Base-by-base conservation (phyloP, 2,888 invertebrate species). In the Arenicola marina region DNA sequence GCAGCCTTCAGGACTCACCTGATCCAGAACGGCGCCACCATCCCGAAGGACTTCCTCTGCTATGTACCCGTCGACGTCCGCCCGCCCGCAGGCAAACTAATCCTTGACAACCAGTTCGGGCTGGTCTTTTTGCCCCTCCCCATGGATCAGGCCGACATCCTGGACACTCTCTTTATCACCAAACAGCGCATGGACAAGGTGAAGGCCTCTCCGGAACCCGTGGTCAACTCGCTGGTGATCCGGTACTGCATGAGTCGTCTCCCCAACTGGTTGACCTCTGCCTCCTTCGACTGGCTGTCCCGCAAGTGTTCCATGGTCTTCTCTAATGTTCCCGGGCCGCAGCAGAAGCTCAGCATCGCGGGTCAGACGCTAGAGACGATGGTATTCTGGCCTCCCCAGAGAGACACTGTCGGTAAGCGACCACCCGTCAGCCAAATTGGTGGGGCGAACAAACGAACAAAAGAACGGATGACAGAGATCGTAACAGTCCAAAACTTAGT, bases 351-450 rank as follows among this genome's bases (percentile, higher is more conserved):
- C 24, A 62, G 24, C 21, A 51, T 70, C 1, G 48, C 21, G n/a
- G 66, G 67, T 1, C 32, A 64, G 26, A 21, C 21, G 7, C 28
- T 70, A 11, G 55, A 61, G 33, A 59, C 45, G 18, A 61, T 71
- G 48, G 55, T 63, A 11, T 71, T 71, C 62, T 70, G 70, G 68
- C 69, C 69, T 15, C 70, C 70, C 11, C 65, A 66, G 44, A 55
- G 70, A 43, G 43, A 44, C 21, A 66, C 65, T 48, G 63, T 70
- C 1, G 70, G 70, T 70, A 51, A 60, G 70, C 11, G 53, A 21
- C n/a, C n/a, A n/a, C n/a, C n/a, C n/a, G n/a, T n/a, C n/a, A n/a
- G n/a, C n/a, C n/a, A n/a, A n/a, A n/a, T n/a, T n/a, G n/a, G n/a
- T n/a, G n/a, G n/a, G n/a, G 24, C 7, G 21, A 48, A 18, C 48